Base-by-base conservation (phyloP, 2,113 vertebrate genomes). In the Mirza zaza region DNA sequence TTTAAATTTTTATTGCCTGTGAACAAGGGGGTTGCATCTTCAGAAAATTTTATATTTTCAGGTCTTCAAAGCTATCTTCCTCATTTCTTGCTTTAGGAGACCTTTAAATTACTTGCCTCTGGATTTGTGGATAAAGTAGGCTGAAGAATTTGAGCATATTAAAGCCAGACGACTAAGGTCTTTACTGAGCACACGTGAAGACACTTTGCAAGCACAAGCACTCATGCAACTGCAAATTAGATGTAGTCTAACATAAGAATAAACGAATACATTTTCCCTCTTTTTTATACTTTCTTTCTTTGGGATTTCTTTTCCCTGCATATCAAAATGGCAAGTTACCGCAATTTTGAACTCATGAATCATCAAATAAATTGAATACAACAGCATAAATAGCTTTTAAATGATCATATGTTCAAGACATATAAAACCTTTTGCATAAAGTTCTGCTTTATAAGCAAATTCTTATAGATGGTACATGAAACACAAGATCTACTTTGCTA, bases 301-400 rank as follows among this genome's bases (percentile, higher is more conserved):
- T 34, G 36, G 20, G 9, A 27, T 36, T 13, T 29, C 36, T 61
- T 45, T 73, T 93, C 79, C 45, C 68, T 52, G 27, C 52, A 39
- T 23, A 90, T 32, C 21, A 77, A 82, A 79, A 79, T 68, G 39
- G 36, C 18, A 96, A 96, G 68, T 96, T 50, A 90, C 67, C 59
- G 90, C 23, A 80, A 76, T 71, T 70, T 55, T 52, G n/a, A 90
- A 70, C 5, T 52, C 92, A 77, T 29, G 73, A 77, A 36, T n/a
- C 12, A 65, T 61, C 25, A 94, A 76, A 17, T 50, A 88, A 95
- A 87, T 6, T 85, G 32, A 83, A 80, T 71, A 90, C 17, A 82
- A 34, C 14, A 77, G 42, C 12, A 81, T 52, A 85, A 71, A 67
- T 71, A 80, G 36, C 32, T 96, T 71, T 68, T 23, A 75, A 94